Base-by-base conservation (phyloP, 1,140 invertebrate genomes). In the Wasmannia auropunctata region DNA sequence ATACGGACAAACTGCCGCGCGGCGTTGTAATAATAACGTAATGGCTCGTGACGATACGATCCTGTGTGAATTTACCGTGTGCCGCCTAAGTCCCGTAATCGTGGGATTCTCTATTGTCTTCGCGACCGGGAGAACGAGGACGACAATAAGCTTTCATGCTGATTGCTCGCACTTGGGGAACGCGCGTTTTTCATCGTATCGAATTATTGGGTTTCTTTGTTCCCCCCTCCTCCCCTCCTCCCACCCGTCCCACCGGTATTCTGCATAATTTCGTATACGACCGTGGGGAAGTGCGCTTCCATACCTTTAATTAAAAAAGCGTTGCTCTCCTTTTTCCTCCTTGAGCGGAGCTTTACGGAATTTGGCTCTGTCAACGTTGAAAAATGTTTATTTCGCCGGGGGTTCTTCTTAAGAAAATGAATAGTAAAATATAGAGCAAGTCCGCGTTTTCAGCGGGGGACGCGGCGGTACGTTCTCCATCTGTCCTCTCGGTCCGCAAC, bases 41-140 rank as follows among this genome's bases (percentile, higher is more conserved):
- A 83, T 83, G 79, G 79, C 79, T 74, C 51, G 79, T 83, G 67
- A 83, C 79, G 79, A 80, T 80, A 80, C 62, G 62, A 46, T 81
- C 79, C 28, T 51, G 65, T 72, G 65, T 83, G 79, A 83, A 83
- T 83, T 81, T 58, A 81, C 79, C 65, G 28, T 56, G 51, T 58
- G 67, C 28, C 4, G 40, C 28, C 25, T 83, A 83, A 74, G 25
- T 46, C 51, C 37, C 37, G 37, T 60, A 83, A 83, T 83, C 79
- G 79, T 51, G 40, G 65, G 67, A 58, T 60, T 4, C 67, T n/a
- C 51, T 19, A 83, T 83, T 60, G 79, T 83, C 67, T 83, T 74
- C 51, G 25, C 40, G 37, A 19, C 14, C 37, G 22, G 22, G 11
- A 7, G 37, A 46, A 25, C n/a, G 22, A 40, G 58, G 43, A 83